These are phyloP conservation scores for Dascyllus trimaculatus DNA, from an alignment of 2,113 vertebrate species.

Conservation along the genomic window DNA sequence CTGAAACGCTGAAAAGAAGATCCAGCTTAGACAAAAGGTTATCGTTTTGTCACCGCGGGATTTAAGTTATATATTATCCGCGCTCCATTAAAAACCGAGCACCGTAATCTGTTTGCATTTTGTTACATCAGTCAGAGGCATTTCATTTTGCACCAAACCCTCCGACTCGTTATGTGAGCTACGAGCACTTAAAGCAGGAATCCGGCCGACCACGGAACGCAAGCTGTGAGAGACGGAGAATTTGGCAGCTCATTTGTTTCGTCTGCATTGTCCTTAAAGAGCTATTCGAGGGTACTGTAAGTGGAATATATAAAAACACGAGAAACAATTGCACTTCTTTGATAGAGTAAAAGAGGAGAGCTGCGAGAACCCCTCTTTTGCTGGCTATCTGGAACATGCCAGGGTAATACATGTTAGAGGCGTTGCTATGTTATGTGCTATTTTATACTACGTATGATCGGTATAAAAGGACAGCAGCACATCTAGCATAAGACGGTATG, in stretches of 20 bases:
- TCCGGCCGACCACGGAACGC: conserved; percentile 9
- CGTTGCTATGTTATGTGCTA: conserved; percentile 33
- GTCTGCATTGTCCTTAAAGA: conserved; percentile 85
- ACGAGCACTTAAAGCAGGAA: conserved; percentile 13
- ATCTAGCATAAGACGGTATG: conserved; percentile 46
- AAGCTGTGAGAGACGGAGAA: conserved; percentile 40
- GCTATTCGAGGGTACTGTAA: conserved; percentile 75
- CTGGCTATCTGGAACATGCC: conserved; percentile 49
- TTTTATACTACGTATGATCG: conserved; percentile 15
- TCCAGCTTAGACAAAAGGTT: conserved; percentile 37
- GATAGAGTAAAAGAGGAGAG: conserved; percentile 31
- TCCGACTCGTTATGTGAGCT: conserved; percentile 19
- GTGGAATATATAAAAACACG: conserved; percentile 56
- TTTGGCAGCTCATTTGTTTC: conserved; percentile 48
- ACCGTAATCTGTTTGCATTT: conserved; percentile 44
- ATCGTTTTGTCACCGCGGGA: conserved; percentile 51
- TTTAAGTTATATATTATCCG: conserved; percentile 45
- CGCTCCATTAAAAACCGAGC: conserved; percentile 16
- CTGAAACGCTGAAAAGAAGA: conserved; percentile 35
- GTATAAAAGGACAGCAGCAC: conserved; percentile 46
- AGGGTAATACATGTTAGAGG: conserved; percentile 33
- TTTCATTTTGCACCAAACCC: conserved; percentile 35
- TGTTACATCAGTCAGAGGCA: conserved; percentile 9
- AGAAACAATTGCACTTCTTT: conserved; percentile 88
- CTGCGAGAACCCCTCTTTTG: conserved; percentile 20